These are phyloP conservation scores for Connochaetes taurinus DNA, from an alignment of 2,113 vertebrate genomes.

Conservation along the genomic window DNA sequence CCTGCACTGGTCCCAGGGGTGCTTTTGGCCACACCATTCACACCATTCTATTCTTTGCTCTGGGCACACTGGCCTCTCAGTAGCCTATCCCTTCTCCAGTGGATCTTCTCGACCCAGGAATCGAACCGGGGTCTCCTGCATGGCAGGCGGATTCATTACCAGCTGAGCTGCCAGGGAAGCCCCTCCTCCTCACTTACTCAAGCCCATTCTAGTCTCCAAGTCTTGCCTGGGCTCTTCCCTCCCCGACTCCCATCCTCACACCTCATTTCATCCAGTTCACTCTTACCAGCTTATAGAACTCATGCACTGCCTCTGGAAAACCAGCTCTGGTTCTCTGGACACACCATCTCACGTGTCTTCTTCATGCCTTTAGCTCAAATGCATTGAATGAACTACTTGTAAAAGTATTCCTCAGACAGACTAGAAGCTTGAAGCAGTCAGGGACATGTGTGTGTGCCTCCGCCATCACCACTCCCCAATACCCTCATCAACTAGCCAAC, in stretches of 20 bases:
- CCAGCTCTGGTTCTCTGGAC: neutral
- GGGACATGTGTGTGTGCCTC: neutral
- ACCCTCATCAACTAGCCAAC: neutral
- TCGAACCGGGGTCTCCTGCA: rapidly evolving
- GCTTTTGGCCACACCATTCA: neutral
- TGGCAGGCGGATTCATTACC: neutral
- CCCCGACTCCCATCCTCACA: neutral
- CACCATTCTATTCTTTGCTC: neutral
- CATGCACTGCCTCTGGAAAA: neutral
- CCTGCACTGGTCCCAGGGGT: rapidly evolving
- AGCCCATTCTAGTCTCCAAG: neutral
- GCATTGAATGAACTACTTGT: neutral
- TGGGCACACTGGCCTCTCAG: neutral
- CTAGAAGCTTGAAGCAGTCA: neutral
- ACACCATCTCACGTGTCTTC: neutral
- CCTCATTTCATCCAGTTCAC: neutral
- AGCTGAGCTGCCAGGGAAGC: neutral
- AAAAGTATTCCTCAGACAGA: neutral
- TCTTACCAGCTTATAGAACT: neutral
- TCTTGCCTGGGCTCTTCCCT: neutral
- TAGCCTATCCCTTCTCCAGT: neutral
- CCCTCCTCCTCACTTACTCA: neutral
- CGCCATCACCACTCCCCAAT: neutral
- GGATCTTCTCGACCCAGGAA: neutral
- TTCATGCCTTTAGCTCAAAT: neutral